Conservation (phyloP, 2,888 invertebrate species). For the Epinotia bilunana region DNA sequence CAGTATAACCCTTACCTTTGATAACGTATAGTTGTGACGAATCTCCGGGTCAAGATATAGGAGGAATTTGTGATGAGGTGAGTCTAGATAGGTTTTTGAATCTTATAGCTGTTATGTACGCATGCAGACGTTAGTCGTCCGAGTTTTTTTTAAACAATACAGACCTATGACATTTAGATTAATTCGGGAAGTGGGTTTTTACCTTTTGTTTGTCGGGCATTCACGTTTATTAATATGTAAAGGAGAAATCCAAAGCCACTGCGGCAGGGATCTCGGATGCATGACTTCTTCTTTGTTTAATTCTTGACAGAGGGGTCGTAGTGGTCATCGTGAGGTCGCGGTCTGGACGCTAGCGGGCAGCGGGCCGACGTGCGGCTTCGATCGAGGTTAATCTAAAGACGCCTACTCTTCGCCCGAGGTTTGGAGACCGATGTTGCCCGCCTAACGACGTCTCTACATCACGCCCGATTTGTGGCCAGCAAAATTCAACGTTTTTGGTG, state of each 20-base stretch:
- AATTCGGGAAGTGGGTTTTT: slow-evolving; percentile 23
- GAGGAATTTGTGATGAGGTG: not conserved
- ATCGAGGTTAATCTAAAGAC: too few relatives aligned
- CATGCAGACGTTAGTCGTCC: not conserved
- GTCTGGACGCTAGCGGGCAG: too few relatives aligned
- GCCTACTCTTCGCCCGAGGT: too few relatives aligned
- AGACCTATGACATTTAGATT: slow-evolving; percentile 22
- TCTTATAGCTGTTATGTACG: not conserved
- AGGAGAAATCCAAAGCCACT: not conserved
- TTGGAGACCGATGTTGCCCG: too few relatives aligned
- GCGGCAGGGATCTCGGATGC: too few relatives aligned
- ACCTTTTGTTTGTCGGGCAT: not conserved
- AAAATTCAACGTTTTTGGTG: too few relatives aligned
- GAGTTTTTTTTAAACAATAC: not conserved
- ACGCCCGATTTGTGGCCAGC: too few relatives aligned
- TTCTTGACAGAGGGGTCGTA: too few relatives aligned
- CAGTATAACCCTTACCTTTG: not conserved
- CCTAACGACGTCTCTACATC: too few relatives aligned
- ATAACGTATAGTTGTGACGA: not conserved
- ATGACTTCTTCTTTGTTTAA: too few relatives aligned
- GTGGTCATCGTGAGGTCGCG: too few relatives aligned
- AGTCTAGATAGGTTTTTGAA: not conserved
- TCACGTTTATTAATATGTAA: not conserved
- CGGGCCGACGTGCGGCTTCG: too few relatives aligned
- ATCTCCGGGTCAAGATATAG: not conserved